phyloP scores from a whole-genome alignment of 1,140 invertebrate species.

The Atta texana region DNA sequence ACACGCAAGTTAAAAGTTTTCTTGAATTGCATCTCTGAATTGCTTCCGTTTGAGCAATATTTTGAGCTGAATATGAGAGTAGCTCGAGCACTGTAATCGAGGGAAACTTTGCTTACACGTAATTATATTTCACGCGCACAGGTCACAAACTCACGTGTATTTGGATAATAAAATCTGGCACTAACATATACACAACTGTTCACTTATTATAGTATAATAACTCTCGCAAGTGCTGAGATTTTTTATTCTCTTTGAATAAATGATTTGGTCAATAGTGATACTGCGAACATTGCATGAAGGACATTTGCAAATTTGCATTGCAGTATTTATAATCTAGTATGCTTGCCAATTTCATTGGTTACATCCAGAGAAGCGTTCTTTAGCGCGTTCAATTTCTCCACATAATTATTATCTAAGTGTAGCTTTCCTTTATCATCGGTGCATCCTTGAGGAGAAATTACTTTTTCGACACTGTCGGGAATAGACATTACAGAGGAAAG shows the following conservation, averaged over 20 bases:
- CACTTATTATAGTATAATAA: background rate
- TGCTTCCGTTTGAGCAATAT: conserved; percentile 48
- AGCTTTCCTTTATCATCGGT: conserved; percentile 74
- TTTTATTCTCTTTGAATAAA: background rate
- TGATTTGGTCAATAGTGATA: background rate
- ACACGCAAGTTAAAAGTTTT: conserved; percentile 42
- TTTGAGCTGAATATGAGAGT: conserved; percentile 37
- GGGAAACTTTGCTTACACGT: conserved; percentile 38
- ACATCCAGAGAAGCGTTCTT: conserved; percentile 83
- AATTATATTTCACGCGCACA: conserved; percentile 29
- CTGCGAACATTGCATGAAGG: background rate
- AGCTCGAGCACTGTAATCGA: conserved; percentile 18
- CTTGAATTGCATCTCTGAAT: conserved; percentile 21
- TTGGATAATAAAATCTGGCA: conserved; percentile 32
- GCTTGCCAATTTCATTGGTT: conserved; percentile 83
- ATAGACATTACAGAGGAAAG: conserved; percentile 76
- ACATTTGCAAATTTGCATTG: background rate
- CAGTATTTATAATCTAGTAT: conserved; percentile 80
- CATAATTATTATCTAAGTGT: conserved; percentile 77
- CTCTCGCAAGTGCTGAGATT: background rate
- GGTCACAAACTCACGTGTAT: background rate
- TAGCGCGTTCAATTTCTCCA: conserved; percentile 82
- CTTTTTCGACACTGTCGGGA: conserved; percentile 71
- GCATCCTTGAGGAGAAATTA: conserved; percentile 63
- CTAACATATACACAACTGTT: background rate